A percentile compares a stretch with the other conserved stretches of the same genome.
phyloP scores from a whole-genome alignment of 1,140 invertebrate species.

The Trichogramma pretiosum region DNA sequence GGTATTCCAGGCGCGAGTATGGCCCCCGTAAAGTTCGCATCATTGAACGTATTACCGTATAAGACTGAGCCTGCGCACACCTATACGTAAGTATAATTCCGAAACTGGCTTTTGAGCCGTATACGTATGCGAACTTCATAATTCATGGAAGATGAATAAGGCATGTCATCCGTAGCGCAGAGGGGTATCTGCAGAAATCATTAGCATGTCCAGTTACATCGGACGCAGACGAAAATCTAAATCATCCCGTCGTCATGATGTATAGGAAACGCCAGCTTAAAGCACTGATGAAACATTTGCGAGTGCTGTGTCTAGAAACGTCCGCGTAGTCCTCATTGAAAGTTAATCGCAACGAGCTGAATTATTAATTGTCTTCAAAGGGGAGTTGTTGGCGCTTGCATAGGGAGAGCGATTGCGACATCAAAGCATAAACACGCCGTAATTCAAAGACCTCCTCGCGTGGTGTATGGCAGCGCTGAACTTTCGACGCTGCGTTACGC shows the following conservation, averaged over 20 bases:
- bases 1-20: no score
- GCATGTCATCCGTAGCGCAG: conserved; percentile 7
- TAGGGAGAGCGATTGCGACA: no score
- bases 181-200: conserved; percentile 9
- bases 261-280: neutral
- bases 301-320: conserved; percentile 8
- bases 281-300: conserved; percentile 8
- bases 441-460: no score
- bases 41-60: no score
- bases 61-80: no score
- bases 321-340: neutral
- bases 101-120: no score
- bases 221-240: neutral
- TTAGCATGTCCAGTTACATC: conserved; percentile 6
- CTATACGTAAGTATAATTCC: no score
- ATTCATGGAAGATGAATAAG: conserved; percentile 13
- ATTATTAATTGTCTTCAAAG: conserved; percentile 12
- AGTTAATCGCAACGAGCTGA: conserved; percentile 18
- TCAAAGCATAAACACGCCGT: no score
- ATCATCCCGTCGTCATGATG: neutral
- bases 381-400: neutral
- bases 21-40: no score
- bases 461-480: no score
- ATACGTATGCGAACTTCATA: no score
- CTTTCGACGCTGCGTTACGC: no score